Evolutionary conservation across 2,888 invertebrate species (phyloP), one percentile per base, ranked within the genome.

Genomic region (Ptychoptera albimana): DNA sequence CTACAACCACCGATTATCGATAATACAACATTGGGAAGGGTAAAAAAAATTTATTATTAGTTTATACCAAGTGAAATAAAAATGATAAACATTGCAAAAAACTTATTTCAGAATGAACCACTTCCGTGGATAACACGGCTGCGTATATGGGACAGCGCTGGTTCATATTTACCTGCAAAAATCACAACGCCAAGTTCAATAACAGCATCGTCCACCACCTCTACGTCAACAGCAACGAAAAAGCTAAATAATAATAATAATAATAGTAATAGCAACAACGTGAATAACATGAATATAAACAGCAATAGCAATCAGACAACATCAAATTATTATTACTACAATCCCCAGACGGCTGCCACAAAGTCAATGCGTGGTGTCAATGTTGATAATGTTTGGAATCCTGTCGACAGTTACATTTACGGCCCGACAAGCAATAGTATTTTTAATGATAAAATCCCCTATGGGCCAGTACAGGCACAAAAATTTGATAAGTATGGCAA

Each of bases 121-220:
- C 65, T 66, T 38, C 70, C 69, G 29, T 84, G 83, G 63, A 75
- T 79, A 32, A 82, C 81, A 30, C 72, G 79, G 53, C 64, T 84
- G 49, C 72, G 79, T 49, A 77, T 84, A 55, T 81, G 81, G 79
- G 83, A 83, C 61, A 82, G 80, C 43, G 74, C 74, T 50, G 71
- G 71, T 43, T 70, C 66, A 35, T 70, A 67, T 49, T 64, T 67
- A 48, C 60, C 64, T 43, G 57, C 60, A 43, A 65, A 63, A 49
- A 57, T 57, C 49, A 61, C 61, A 46, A 62, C 61, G 47, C 57
- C 60, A 37, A 63, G 65, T 40, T 60, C 61, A 36, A 52, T 60
- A 16, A 55, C 59, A 40, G 55, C 59, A 38, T 56, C 60, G 1
- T 55, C 60, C 8, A 55, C 8, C 11, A 35, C n/a, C 16, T 16